Percentiles rank a stretch among this genome's conserved stretches.
Evolutionary conservation across 92 coral and sea anemone species (phyloP).

Genomic region (Micromussa lordhowensis): DNA sequence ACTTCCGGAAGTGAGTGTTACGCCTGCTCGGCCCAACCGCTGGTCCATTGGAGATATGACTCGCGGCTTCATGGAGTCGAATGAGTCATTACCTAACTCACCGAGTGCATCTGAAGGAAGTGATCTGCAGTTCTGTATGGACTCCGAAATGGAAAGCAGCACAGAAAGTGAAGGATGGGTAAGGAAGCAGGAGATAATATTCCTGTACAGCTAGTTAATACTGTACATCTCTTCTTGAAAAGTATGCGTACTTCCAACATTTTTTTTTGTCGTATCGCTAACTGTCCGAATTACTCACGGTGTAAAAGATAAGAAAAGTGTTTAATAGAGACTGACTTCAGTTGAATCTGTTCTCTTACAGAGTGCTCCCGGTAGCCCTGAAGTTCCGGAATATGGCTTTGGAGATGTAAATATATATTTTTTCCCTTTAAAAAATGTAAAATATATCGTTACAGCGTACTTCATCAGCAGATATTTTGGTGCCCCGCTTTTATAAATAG

Average conservation of each 20-base stretch:
- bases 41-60: constrained; percentile 36
- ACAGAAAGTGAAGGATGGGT: constrained; percentile 46
- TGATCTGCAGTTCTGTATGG: constrained; percentile 38
- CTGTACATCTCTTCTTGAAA: neutral
- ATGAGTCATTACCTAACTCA: constrained; percentile 19
- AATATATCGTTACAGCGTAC: too few relatives aligned
- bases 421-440: too few relatives aligned
- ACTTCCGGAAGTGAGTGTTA: constrained; percentile 61
- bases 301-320: too few relatives aligned
- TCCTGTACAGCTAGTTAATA: neutral
- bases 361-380: constrained; percentile 37
- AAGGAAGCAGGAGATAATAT: neutral
- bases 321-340: too few relatives aligned
- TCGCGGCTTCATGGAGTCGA: constrained; percentile 7
- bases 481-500: too few relatives aligned
- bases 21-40: constrained; percentile 39
- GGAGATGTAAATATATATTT: constrained; percentile 15
- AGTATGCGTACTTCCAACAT: neutral
- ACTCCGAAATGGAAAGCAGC: constrained; percentile 32
- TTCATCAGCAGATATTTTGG: too few relatives aligned
- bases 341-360: neutral
- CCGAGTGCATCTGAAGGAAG: constrained; percentile 32
- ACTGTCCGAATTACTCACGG: too few relatives aligned
- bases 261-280: too few relatives aligned
- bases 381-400: constrained; percentile 18